Evolutionary conservation across 2,797 vertebrate genomes (phyloP), one percentile per base, ranked within the genome.

Genomic region (Enteromius radiatus): DNA sequence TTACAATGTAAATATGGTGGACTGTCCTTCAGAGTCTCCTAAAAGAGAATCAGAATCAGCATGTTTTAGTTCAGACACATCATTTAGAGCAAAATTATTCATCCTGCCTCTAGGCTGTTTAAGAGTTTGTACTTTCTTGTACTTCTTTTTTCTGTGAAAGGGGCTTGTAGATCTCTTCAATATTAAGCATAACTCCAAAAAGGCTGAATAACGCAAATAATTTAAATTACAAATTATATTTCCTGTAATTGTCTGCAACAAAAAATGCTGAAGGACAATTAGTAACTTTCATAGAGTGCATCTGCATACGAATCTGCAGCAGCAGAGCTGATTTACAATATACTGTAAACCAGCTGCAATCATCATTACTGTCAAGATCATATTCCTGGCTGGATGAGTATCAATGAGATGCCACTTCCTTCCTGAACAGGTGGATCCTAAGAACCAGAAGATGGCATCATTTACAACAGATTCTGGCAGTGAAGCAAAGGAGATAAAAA

Each of bases 61-160:
- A 26, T 26, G 43, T 21, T 78, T 78, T 78, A 47, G 36, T 65
- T 33, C 47, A 31, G 11, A 64, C 7, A 21, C 31, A 49, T 36
- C 0, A 10, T 78, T 64, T 17, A 36, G 26, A 52, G 63, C 23
- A 79, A 59, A 54, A 59, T 70, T 31, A 90, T 91, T 82, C 91
- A 86, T 88, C 82, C 86, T 90, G 88, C 91, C 91, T 92, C 88
- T 87, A 90, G 91, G 92, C 91, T 90, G 87, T 91, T 91, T 92
- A 93, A 93, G 90, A 94, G 86, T 69, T 76, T 71, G 21, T 90
- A 88, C 89, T 89, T 92, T 91, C 87, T 88, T 45, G 28, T 45
- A 75, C 11, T 33, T 61, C 9, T 6, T 54, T 77, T 64, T 64
- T 17, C 33, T 19, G 31, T 45, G 75, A 73, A 86, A 76, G n/a